phyloP scores from a whole-genome alignment of 2,113 vertebrate genomes.

The Pelobates fuscus region DNA sequence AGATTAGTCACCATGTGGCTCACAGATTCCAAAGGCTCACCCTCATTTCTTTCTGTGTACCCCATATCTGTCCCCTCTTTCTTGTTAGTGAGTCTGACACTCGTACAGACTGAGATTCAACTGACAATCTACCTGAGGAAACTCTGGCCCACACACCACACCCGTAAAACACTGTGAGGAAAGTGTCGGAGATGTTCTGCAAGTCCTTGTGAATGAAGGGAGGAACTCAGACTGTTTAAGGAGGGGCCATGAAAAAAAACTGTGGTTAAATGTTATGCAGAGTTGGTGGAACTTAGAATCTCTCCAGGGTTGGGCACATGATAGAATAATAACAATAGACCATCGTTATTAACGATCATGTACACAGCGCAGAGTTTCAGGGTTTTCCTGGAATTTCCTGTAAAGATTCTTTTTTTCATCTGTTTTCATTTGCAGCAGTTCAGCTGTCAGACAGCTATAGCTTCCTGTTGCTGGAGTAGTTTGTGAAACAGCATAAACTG shows the following conservation, averaged over 20 bases:
- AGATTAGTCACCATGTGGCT: slow-evolving; percentile 12
- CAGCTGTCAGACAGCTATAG: neutral
- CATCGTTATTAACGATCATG: neutral
- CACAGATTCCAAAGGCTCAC: neutral
- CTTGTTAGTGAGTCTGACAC: neutral
- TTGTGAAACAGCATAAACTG: neutral
- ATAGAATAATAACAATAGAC: neutral
- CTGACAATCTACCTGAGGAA: slow-evolving; percentile 22
- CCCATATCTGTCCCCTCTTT: slow-evolving; percentile 7
- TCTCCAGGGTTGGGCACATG: neutral
- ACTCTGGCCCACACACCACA: slow-evolving; percentile 20
- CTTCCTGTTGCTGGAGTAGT: neutral
- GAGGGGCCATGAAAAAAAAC: neutral
- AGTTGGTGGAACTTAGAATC: neutral
- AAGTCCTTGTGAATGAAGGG: neutral
- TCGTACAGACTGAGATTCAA: slow-evolving; percentile 1
- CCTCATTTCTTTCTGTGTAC: neutral
- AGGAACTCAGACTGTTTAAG: slow-evolving; percentile 12
- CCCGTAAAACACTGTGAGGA: neutral
- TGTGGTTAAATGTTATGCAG: neutral
- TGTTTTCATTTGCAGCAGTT: neutral
- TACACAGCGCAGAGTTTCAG: neutral
- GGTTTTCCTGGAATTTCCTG: neutral
- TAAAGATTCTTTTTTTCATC: neutral
- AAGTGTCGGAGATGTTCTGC: neutral